Evolutionary conservation across 2,113 vertebrate genomes (phyloP), one percentile per base, ranked within the genome.

Genomic region (Oncorhynchus mykiss): DNA sequence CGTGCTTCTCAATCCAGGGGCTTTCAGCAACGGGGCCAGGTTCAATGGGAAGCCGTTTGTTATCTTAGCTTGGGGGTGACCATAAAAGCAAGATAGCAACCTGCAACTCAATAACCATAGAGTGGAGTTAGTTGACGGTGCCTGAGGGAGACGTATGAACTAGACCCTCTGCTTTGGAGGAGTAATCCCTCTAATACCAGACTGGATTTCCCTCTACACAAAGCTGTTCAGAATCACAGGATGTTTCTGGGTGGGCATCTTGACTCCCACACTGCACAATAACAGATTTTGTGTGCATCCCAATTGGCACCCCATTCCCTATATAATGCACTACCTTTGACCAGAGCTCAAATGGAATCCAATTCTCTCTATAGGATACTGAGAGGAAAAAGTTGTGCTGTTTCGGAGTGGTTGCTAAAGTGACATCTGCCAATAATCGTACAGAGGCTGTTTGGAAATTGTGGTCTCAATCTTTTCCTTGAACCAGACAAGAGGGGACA

Each of bases 401-500:
- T 45, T 45, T 45, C 9, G 54, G 54, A 62, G 8, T 22, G n/a
- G 59, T 24, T 22, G 81, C 87, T 86, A 84, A 86, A 80, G 81
- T 85, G 87, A 79, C 79, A 67, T 79, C 73, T 81, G 73, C 79
- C 81, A 83, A 73, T 86, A 86, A 81, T 70, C 80, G 24, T 24
- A 70, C 78, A 78, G n/a, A 70, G 13, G 74, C 71, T 71, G 81
- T 82, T 82, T 81, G 87, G 85, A 88, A 45, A 87, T 83, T 84
- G 86, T 82, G 90, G 86, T 88, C 85, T 78, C 69, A 71, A 77
- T 85, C 76, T 11, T 14, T n/a, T 34, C 9, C 62, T 4, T 65
- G 12, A 84, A 65, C 18, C 11, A 24, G n/a, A 29, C 18, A 2
- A 3, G 8, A 20, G 54, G 54, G 54, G 14, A 18, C 54, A 45